Conservation (phyloP, 2,797 vertebrate genomes). For the Sebastes cheni region DNA sequence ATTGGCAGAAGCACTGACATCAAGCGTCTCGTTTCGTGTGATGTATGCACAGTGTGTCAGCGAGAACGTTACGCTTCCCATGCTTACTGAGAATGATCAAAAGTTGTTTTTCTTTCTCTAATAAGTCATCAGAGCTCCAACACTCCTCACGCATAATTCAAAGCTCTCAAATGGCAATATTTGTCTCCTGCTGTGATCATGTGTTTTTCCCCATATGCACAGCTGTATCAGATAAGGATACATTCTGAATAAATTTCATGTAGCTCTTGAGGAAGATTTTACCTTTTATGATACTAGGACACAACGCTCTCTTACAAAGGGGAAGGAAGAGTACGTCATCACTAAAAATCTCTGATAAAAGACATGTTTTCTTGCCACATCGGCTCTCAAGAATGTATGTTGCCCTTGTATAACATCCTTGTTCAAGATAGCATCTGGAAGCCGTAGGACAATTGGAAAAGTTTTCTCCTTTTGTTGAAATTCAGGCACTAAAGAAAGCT, state of each 20-base stretch:
- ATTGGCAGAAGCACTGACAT: not conserved
- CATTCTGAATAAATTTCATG: not conserved
- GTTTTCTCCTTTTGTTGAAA: constrained; percentile 1
- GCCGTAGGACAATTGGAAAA: not conserved
- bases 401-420: not conserved
- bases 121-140: not conserved
- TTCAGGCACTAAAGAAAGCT: not conserved
- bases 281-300: not conserved
- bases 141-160: not conserved
- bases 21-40: not conserved
- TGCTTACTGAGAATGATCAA: not conserved
- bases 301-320: not conserved
- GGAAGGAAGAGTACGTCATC: not conserved
- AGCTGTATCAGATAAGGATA: not conserved
- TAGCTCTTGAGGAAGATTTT: not conserved
- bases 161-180: not conserved
- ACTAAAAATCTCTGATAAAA: not conserved
- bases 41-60: not conserved
- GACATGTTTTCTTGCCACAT: not conserved
- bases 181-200: not conserved
- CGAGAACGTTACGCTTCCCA: not conserved
- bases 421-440: constrained; percentile 3
- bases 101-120: not conserved
- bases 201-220: not conserved
- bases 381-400: not conserved